Percentiles rank a stretch among this genome's conserved stretches.
Evolutionary conservation across 2,888 invertebrate genomes (phyloP).

Genomic region (Amiota communis): DNA sequence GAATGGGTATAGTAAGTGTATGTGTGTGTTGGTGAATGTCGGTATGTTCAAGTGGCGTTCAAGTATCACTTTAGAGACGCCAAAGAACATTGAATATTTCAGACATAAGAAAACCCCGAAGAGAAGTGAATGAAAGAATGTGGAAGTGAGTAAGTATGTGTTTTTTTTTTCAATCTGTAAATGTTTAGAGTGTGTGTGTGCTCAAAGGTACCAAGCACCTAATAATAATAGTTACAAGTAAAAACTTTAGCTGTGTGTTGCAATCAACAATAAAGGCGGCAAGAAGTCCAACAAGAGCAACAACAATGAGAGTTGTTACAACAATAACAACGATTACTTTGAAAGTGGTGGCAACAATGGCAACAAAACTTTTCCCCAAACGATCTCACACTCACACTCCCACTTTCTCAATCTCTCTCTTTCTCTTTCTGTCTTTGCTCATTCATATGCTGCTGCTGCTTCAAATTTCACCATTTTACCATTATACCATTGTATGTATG

Average conservation of each 20-base stretch:
- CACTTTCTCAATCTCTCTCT: no score
- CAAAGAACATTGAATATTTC: slow-evolving; percentile 45
- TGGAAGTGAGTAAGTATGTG: no score
- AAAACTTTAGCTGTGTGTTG: slow-evolving; percentile 18
- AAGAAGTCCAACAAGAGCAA: slow-evolving; percentile 28
- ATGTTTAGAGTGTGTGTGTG: no score
- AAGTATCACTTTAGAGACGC: slow-evolving; percentile 58
- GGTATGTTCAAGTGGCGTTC: slow-evolving; percentile 7
- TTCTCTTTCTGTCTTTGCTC: no score
- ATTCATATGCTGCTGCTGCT: no score
- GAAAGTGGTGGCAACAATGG: slow-evolving; percentile 55
- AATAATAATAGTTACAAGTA: slow-evolving; percentile 20
- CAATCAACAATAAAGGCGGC: slow-evolving; percentile 19
- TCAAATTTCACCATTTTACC: no score
- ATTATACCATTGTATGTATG: no score
- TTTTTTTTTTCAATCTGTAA: no score
- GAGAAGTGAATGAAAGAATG: no score
- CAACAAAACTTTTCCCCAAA: slow-evolving; percentile 47
- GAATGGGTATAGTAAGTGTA: no score
- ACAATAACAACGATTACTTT: slow-evolving; percentile 60
- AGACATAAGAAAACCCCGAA: no score
- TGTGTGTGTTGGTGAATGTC: no score
- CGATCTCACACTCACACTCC: slow-evolving; percentile 38
- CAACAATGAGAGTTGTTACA: slow-evolving; percentile 25
- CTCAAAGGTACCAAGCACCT: background rate